Base-by-base conservation (phyloP, 2,888 invertebrate genomes). In the Pristionchus arcanus region DNA sequence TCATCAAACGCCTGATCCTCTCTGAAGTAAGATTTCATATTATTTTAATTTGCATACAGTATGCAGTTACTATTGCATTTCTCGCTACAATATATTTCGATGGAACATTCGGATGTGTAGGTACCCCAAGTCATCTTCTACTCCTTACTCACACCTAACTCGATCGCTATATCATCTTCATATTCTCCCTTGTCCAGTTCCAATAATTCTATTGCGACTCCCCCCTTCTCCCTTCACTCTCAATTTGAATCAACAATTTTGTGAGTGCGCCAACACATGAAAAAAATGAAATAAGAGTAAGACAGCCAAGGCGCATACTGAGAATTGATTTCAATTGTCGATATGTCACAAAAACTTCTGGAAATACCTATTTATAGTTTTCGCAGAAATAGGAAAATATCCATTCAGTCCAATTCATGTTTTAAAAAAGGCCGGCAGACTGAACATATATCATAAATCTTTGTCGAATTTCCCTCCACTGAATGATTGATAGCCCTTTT, bases 1-100 rank as follows among this genome's bases (percentile, higher is more conserved):
- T 55, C 81, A 55, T 89, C 89, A 37, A 89, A 89, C 34, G 37
- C 81, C 16, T 59, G 59, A 81, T 89, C 63, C 15, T 66, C 81
- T n/a, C 89, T 89, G 59, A n/a, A 77, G n/a, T 25, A 87, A 19
- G n/a, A 66, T 28, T 21, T 37, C 15, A 34, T 42, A 49, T 77
- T 77, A 21, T 77, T 77, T n/a, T 19, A 37, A 19, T 34, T 15
- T 25, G 77, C 19, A 9, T 77, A 34, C 31, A 13, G 34, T 16
- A 28, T 49, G 9, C 71, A 19, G 11, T 77, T 42, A 15, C 74
- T 3, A 34, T 2, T n/a, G n/a, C 4, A 9, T 74, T 19, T 34
- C 34, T 74, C 37, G 21, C 2, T 21, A 31, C 31, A 19, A 21
- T 31, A 16, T 4, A 71, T 77, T 77, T 77, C 7, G 37, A 19